A percentile compares a stretch with the other conserved stretches of the same genome.
Evolutionary conservation across 2,888 invertebrate genomes (phyloP).

Genomic region (Caenorhabditis angaria): DNA sequence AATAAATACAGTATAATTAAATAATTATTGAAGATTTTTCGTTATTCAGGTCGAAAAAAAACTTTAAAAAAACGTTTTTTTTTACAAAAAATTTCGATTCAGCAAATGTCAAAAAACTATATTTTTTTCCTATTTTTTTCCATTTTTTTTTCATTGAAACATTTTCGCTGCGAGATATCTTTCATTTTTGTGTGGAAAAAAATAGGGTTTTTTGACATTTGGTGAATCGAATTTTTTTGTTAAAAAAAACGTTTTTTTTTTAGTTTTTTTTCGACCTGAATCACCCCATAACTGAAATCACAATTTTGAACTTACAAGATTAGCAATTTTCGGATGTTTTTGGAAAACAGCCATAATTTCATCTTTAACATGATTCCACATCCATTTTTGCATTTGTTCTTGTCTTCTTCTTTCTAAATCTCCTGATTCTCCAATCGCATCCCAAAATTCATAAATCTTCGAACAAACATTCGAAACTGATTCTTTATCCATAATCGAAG

Average conservation of each 20-base stretch:
- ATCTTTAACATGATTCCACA: slow-evolving; percentile 63
- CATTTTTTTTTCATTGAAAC: too few relatives aligned
- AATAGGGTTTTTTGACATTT: too few relatives aligned
- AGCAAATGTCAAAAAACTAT: too few relatives aligned
- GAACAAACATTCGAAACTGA: slow-evolving; percentile 53
- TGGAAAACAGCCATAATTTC: slow-evolving; percentile 59
- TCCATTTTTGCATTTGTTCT: slow-evolving; percentile 54
- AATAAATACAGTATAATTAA: slow-evolving; percentile 3
- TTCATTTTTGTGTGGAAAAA: too few relatives aligned
- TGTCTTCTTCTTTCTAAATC: slow-evolving; percentile 45
- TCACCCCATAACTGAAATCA: too few relatives aligned
- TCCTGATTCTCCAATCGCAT: slow-evolving; percentile 51
- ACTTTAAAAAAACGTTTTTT: too few relatives aligned
- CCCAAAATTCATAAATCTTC: slow-evolving; percentile 56
- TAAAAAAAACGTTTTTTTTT: too few relatives aligned
- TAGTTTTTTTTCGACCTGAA: neutral
- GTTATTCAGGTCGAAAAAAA: too few relatives aligned
- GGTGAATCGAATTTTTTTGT: too few relatives aligned
- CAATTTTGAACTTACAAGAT: slow-evolving; percentile 21
- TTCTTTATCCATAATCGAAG: slow-evolving; percentile 53
- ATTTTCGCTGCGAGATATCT: too few relatives aligned
- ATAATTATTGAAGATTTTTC: neutral
- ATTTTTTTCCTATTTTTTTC: too few relatives aligned
- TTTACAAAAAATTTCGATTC: too few relatives aligned
- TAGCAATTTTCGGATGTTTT: slow-evolving; percentile 53